phyloP scores from a whole-genome alignment of 2,797 vertebrate species.

The Takifugu ocellatus region DNA sequence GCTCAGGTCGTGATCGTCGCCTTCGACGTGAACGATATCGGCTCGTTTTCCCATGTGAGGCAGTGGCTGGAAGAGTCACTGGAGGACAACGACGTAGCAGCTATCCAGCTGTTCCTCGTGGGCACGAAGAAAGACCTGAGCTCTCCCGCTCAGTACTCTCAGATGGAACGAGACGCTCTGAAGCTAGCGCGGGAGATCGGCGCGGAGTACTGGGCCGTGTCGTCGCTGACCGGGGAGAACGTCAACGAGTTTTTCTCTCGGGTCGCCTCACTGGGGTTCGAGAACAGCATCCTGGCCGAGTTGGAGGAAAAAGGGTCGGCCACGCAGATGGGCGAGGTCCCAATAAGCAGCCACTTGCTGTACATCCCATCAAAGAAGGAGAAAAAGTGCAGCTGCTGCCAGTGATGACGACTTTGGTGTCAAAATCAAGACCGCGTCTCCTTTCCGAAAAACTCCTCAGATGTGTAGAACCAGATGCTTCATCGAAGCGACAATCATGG shows the following conservation, averaged over 20 bases:
- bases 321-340: too few species aligned
- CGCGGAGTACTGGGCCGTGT: conserved; percentile 92
- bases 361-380: too few species aligned
- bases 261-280: neutral
- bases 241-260: neutral
- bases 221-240: conserved; percentile 86
- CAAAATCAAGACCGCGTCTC: conserved; percentile 38
- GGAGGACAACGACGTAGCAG: too few species aligned
- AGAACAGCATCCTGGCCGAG: neutral
- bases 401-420: conserved; percentile 12
- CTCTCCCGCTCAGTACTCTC: conserved; percentile 81
- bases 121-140: too few species aligned
- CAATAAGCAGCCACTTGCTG: too few species aligned
- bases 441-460: conserved; percentile 8
- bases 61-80: too few species aligned
- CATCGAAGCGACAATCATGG: conserved; percentile 53
- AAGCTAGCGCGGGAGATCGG: conserved; percentile 88
- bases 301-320: too few species aligned
- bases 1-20: too few species aligned
- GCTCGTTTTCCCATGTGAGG: too few species aligned
- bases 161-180: conserved; percentile 88
- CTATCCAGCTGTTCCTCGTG: too few species aligned
- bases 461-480: conserved; percentile 13
- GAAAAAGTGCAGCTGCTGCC: too few species aligned
- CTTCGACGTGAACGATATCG: too few species aligned